Conservation (phyloP, 2,113 vertebrate genomes). For the Mormoops blainvillei region DNA sequence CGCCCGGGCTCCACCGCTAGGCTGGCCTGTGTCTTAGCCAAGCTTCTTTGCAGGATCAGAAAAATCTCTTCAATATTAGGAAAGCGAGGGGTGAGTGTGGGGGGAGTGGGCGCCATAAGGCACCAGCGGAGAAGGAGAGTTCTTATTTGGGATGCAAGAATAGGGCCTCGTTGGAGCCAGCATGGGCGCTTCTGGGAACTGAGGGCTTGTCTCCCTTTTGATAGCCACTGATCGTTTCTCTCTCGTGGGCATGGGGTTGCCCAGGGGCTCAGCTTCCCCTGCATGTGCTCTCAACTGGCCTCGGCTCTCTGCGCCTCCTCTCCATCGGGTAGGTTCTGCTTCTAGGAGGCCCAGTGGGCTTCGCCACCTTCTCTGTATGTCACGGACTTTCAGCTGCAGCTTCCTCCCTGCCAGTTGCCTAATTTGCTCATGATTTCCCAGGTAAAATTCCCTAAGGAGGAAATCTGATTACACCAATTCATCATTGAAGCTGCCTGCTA, state of each 20-base stretch:
- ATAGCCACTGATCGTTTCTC: not conserved
- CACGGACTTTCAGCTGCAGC: not conserved
- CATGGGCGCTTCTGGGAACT: not conserved
- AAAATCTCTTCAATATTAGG: not conserved
- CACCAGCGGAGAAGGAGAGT: fast-evolving
- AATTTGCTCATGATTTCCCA: not conserved
- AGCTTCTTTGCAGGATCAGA: not conserved
- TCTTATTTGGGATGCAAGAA: not conserved
- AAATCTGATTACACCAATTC: not conserved
- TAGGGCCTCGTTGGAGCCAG: fast-evolving
- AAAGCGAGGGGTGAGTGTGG: fast-evolving
- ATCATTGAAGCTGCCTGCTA: not conserved
- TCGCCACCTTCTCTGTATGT: not conserved
- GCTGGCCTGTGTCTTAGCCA: not conserved
- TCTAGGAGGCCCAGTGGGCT: not conserved
- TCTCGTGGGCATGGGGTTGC: fast-evolving
- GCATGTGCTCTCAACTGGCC: not conserved
- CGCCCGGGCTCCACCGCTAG: not conserved
- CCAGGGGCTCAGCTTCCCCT: fast-evolving
- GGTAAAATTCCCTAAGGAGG: not conserved
- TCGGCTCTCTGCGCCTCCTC: not conserved
- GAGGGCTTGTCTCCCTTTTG: not conserved
- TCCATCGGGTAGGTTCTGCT: not conserved
- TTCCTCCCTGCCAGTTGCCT: not conserved
- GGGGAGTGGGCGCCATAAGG: not conserved